Base-by-base conservation (phyloP, 2,113 vertebrate species). In the Odocoileus hemionus region DNA sequence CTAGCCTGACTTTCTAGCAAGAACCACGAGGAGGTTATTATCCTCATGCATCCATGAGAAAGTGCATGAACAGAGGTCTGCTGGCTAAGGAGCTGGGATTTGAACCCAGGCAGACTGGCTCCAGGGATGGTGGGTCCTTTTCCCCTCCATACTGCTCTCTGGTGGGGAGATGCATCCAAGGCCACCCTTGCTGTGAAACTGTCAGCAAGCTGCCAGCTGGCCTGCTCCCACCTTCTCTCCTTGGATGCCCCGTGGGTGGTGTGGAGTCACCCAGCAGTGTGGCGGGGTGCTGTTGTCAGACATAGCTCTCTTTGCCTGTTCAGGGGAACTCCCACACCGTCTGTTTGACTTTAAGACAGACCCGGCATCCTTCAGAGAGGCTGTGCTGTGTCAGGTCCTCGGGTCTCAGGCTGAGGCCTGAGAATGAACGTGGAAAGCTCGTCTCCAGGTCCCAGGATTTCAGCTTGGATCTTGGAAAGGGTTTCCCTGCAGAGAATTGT, bases 91-190 rank as follows among this genome's bases (percentile, higher is more conserved):
- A 78, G 33, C 33, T 39, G 30, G 70, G 39, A 84, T 60, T 30
- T 16, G 55, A 57, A 57, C 26, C 43, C 26, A 36, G 60, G 74
- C 54, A 47, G 16, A 7, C 36, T 39, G 54, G 60, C n/a, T 70
- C 13, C 54, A 7, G 25, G 36, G n/a, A 7, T 5, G 0, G 1
- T 13, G 7, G 0, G 2, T 83, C 55, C 25, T 57, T 39, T 16
- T 54, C 7, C 0, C 21, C 13, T 85, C 54, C 26, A 28, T 5
- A 25, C 74, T 61, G 80, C 33, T 67, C n/a, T 45, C 4, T 7
- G 79, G 13, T 33, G 78, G 8, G 39, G 50, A 33, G 14, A 5
- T 13, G 14, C 6, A 5, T 28, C n/a, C 26, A 1, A 3, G 0
- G 55, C 16, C 4, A 25, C 36, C 25, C 45, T 60, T 55, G 43